Conservation (phyloP, 1,140 invertebrate species). For the Calliphora vicina region DNA sequence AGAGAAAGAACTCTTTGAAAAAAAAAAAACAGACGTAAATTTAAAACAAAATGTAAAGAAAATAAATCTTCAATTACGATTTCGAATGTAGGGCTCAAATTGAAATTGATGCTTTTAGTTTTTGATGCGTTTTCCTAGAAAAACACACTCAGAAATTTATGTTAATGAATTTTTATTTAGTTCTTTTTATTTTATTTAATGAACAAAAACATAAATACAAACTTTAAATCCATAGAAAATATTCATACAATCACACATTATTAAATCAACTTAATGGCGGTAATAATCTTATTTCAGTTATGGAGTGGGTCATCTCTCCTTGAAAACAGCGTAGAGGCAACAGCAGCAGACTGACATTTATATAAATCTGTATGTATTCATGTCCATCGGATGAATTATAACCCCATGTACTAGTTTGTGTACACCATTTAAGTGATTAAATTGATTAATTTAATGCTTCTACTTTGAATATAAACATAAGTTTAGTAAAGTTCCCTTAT, state of each 20-base stretch:
- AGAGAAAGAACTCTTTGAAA: background rate
- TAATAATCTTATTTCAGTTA: background rate
- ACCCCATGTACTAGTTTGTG: background rate
- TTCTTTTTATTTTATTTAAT: background rate
- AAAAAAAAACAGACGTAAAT: too few relatives aligned
- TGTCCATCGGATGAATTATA: background rate
- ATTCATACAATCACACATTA: background rate
- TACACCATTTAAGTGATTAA: slow-evolving; percentile 50
- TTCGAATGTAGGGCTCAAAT: background rate
- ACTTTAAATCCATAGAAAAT: background rate
- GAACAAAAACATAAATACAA: background rate
- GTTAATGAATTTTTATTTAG: background rate
- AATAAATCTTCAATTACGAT: background rate
- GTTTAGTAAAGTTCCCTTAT: background rate
- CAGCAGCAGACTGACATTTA: too few relatives aligned
- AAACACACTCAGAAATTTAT: background rate
- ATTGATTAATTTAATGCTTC: slow-evolving; percentile 60
- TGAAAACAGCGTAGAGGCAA: too few relatives aligned
- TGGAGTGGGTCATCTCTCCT: background rate
- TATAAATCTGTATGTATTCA: too few relatives aligned
- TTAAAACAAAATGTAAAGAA: background rate
- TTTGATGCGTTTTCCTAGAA: background rate
- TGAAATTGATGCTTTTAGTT: background rate
- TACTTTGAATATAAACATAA: background rate
- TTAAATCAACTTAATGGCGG: background rate